These are phyloP conservation scores for Xiphorhynchus erythropygius DNA, from an alignment of 2,797 vertebrate species.

Conservation along the genomic window DNA sequence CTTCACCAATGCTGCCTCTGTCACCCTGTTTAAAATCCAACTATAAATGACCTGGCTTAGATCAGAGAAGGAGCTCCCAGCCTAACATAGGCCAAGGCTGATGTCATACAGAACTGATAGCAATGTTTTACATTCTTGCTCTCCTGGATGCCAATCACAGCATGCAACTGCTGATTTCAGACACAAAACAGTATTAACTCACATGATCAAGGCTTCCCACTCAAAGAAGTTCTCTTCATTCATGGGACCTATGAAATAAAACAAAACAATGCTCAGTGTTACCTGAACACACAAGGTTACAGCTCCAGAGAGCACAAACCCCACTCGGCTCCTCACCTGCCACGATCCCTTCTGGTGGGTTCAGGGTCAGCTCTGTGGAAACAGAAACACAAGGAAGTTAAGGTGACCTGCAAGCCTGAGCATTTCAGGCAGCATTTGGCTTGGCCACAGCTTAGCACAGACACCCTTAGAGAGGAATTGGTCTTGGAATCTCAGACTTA, in stretches of 20 bases:
- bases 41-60: background rate
- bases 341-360: conserved; percentile 96
- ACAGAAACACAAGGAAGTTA: conserved; percentile 27
- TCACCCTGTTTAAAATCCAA: background rate
- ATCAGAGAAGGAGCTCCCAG: background rate
- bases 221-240: conserved; percentile 99
- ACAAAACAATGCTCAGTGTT: background rate
- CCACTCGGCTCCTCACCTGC: conserved; percentile 84
- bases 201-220: conserved; percentile 98
- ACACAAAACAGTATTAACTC: conserved; percentile 68
- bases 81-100: background rate
- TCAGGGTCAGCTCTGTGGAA: conserved; percentile 90
- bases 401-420: background rate
- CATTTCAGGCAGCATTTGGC: fast-evolving
- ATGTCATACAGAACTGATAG: fast-evolving
- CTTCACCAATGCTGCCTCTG: background rate
- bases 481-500: background rate
- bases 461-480: background rate
- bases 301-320: background rate
- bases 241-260: conserved; percentile 84
- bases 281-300: background rate
- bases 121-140: background rate
- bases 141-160: background rate
- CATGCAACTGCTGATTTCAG: background rate
- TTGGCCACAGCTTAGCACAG: background rate